Percentiles rank a stretch among this genome's conserved stretches.
phyloP scores from a whole-genome alignment of 1,140 invertebrate genomes.

The Bilobella aurantiaca region DNA sequence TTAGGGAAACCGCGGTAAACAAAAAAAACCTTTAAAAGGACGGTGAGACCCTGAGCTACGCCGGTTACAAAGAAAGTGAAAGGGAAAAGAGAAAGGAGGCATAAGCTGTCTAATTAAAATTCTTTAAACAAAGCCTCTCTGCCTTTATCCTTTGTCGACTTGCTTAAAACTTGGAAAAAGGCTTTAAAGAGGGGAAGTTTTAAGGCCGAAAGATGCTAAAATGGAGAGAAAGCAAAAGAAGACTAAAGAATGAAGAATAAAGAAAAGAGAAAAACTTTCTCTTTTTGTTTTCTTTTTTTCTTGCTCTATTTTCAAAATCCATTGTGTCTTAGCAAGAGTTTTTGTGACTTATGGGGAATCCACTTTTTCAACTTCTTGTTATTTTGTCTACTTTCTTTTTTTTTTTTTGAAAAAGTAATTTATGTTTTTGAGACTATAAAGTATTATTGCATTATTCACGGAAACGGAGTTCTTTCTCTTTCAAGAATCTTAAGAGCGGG shows the following conservation, averaged over 20 bases:
- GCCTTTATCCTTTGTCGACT: not conserved
- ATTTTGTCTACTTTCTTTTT: not conserved
- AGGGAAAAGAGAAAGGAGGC: not conserved
- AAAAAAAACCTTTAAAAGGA: too few species aligned
- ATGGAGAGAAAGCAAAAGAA: too few species aligned
- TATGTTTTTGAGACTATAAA: not conserved
- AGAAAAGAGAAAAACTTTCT: not conserved
- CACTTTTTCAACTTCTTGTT: not conserved
- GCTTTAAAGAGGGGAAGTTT: not conserved
- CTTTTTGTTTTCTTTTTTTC: not conserved
- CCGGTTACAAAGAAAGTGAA: too few species aligned
- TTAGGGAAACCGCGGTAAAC: not conserved
- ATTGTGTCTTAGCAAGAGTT: too few species aligned
- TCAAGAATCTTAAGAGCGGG: too few species aligned
- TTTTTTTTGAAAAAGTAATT: not conserved
- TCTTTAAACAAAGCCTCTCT: slow-evolving; percentile 6
- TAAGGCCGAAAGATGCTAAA: too few species aligned
- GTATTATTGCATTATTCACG: slow-evolving; percentile 7
- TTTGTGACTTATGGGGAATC: slow-evolving; percentile 1
- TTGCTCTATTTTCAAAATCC: not conserved
- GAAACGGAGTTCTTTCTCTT: not conserved
- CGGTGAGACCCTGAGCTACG: too few species aligned
- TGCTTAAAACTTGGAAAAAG: not conserved
- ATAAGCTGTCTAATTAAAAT: slow-evolving; percentile 6
- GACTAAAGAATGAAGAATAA: too few species aligned